Conservation (phyloP, 2,888 invertebrate genomes). For the Ophioninae sp. region DNA sequence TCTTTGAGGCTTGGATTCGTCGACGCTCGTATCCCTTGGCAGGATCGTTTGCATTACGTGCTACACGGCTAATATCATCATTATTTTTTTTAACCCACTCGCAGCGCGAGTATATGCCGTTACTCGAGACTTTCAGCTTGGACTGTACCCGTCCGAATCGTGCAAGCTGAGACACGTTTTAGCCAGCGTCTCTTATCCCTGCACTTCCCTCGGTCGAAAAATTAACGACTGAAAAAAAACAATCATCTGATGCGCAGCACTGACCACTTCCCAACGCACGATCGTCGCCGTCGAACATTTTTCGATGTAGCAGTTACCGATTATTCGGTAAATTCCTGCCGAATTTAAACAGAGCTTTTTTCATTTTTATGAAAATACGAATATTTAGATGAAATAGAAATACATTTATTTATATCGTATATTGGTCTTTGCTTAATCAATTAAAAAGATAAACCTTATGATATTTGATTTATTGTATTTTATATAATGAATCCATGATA, state of each 20-base stretch:
- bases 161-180: constrained; percentile 73
- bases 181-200: constrained; percentile 64
- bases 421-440: too few relatives aligned
- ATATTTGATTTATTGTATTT: too few relatives aligned
- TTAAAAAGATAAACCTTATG: too few relatives aligned
- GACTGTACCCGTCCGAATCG: constrained; percentile 73
- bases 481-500: too few relatives aligned
- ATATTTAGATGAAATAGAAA: background rate
- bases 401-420: background rate
- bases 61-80: constrained; percentile 19
- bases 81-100: constrained; percentile 21
- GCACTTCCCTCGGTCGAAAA: constrained; percentile 44
- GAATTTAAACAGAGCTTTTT: background rate
- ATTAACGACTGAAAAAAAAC: constrained; percentile 52
- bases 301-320: background rate
- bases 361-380: background rate
- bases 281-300: constrained; percentile 24
- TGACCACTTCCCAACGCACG: constrained; percentile 15
- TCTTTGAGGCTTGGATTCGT: background rate
- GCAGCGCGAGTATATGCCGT: background rate
- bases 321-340: background rate
- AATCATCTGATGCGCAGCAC: constrained; percentile 36
- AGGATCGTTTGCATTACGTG: background rate
- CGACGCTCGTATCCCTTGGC: constrained; percentile 21
- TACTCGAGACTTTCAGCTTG: constrained; percentile 63